These are phyloP conservation scores for Leptocoma aspasia DNA, from an alignment of 2,113 vertebrate genomes.

Conservation along the genomic window DNA sequence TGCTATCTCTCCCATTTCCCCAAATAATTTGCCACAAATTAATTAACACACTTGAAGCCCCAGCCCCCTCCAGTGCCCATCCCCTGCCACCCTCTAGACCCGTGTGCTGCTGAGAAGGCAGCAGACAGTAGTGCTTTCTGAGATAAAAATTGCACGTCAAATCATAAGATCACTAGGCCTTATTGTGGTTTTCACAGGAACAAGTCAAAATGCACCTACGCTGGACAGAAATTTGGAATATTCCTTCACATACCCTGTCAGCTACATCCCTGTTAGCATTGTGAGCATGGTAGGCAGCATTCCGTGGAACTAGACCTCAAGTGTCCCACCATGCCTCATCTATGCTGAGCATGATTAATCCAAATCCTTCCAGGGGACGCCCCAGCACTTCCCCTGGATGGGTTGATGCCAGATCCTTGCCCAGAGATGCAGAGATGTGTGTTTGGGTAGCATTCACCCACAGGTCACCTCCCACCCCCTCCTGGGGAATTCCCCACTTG, in stretches of 20 bases:
- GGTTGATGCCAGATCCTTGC: background rate
- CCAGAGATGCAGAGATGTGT: background rate
- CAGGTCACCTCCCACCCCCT: background rate
- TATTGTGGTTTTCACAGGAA: background rate
- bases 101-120: background rate
- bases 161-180: background rate
- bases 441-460: background rate
- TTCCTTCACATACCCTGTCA: background rate
- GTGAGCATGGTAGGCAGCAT: background rate
- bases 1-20: background rate
- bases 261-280: background rate
- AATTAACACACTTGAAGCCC: background rate
- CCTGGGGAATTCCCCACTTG: no score
- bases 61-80: background rate
- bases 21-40: background rate
- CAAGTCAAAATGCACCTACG: background rate
- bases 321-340: background rate
- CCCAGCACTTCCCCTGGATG: rapidly evolving
- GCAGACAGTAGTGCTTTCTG: background rate
- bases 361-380: background rate
- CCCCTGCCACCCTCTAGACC: background rate
- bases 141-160: background rate
- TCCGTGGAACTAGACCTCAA: background rate
- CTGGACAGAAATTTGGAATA: background rate
- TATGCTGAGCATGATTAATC: background rate